Conservation (phyloP, 2,113 vertebrate species). For the Ceyx margarethae region DNA sequence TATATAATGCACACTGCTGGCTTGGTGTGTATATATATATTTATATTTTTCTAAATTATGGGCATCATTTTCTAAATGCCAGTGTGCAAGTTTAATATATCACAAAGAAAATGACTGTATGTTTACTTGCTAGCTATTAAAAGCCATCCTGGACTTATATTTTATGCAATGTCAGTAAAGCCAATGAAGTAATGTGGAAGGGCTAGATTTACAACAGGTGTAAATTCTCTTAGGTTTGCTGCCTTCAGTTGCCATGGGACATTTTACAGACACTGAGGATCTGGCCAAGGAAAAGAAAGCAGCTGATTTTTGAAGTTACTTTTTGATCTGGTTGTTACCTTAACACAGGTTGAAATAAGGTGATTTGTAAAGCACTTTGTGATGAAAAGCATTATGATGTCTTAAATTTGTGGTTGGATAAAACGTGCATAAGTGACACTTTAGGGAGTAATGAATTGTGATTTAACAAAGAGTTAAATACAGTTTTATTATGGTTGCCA, state of each 20-base stretch:
- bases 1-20: background rate
- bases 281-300: background rate
- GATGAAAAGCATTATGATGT: background rate
- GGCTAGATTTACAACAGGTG: background rate
- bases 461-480: background rate
- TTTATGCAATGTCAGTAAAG: background rate
- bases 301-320: background rate
- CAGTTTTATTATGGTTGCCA: background rate
- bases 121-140: constrained; percentile 1
- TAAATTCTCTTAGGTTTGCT: background rate
- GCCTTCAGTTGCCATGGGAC: background rate
- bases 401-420: background rate
- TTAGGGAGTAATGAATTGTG: background rate
- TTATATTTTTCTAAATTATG: background rate
- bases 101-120: background rate
- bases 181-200: background rate
- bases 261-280: background rate
- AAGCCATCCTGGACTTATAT: background rate
- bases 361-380: constrained; percentile 61
- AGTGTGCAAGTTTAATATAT: background rate
- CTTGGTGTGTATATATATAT: background rate
- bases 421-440: background rate
- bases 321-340: background rate
- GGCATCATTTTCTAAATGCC: background rate
- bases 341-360: background rate